Conservation (phyloP, 2,113 vertebrate genomes). For the Halcyon senegalensis region DNA sequence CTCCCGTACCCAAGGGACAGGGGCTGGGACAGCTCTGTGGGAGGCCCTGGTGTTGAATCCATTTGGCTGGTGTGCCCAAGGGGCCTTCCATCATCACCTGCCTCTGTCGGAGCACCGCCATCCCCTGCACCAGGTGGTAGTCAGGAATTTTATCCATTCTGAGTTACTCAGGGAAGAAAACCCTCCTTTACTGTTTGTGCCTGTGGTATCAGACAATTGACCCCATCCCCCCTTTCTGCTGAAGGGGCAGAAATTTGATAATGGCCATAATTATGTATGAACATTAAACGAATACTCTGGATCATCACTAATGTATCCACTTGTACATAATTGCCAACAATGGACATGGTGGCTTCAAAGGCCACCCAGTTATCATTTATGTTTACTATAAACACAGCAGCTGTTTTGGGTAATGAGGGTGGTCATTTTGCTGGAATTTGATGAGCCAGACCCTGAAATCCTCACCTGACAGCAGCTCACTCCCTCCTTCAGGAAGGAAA, state of each 20-base stretch:
- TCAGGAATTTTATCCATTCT: slow-evolving; percentile 45
- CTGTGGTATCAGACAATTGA: neutral
- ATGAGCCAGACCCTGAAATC: slow-evolving; percentile 30
- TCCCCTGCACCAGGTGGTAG: slow-evolving; percentile 48
- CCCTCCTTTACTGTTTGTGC: slow-evolving; percentile 1
- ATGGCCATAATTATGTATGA: slow-evolving; percentile 57
- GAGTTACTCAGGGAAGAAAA: slow-evolving; percentile 7
- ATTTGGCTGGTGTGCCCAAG: slow-evolving; percentile 66
- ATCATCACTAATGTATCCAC: slow-evolving; percentile 34
- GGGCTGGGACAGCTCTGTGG: slow-evolving; percentile 49
- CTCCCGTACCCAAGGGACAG: neutral
- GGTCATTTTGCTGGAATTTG: slow-evolving; percentile 50
- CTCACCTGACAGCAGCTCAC: slow-evolving; percentile 5
- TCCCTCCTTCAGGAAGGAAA: neutral
- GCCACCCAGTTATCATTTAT: slow-evolving; percentile 65
- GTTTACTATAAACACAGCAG: slow-evolving; percentile 72
- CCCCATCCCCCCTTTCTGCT: slow-evolving; percentile 24
- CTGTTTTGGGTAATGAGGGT: slow-evolving; percentile 58
- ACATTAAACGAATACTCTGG: slow-evolving; percentile 26
- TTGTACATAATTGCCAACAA: slow-evolving; percentile 50
- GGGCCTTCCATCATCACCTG: slow-evolving; percentile 65
- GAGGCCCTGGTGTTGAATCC: slow-evolving; percentile 59
- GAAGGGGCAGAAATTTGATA: slow-evolving; percentile 67
- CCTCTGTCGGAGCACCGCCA: accelerated
- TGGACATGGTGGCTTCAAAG: slow-evolving; percentile 65